Evolutionary conservation across 64 coral and sea anemone species (phyloP), one percentile per base, ranked within the genome.

Genomic region (Stichodactyla mertensii): DNA sequence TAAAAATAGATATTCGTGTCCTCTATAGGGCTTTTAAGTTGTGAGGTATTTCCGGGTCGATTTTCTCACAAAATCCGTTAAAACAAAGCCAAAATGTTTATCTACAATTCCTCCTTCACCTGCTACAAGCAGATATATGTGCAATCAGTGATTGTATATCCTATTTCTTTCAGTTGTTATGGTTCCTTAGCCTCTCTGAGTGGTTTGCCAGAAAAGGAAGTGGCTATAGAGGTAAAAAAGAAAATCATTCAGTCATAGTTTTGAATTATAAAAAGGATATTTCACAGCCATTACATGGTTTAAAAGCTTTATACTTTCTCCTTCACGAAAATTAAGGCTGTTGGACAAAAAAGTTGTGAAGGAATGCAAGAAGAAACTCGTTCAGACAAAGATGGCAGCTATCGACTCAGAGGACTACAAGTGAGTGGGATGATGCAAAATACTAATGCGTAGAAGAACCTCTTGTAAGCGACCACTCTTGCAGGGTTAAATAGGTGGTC

Each of bases 321-420:
- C 22, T 66, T 6, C 19, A 6, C 19, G 23, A 20, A 66, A 74
- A 74, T 31, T 10, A 13, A 99, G 97, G 97, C 93, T 12, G 83
- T 94, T 52, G 97, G 97, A 74, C 81, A 95, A 18, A 88, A 86
- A 26, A 95, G 93, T 26, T 99, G 97, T 18, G 93, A 99, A 88
- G 90, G 93, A 52, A 95, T 90, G 86, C 97, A 99, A 58, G 97
- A 99, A 92, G 97, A 99, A 86, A 99, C 97, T 22, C 82, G 91
- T 64, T 91, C 97, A 45, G 97, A 95, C 83, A 82, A 94, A 51
- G 97, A 92, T 52, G 97, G 97, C n/a, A 91, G 80, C 15, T 99
- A 92, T 74, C 85, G 97, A 36, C 91, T 99, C 51, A 93, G 97
- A 78, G 97, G 97, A 84, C 77, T 99, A 52, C 97, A 99, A 86